Evolutionary conservation across 2,797 vertebrate species (phyloP), one percentile per base, ranked within the genome.

Genomic region (Scyliorhinus canicula): DNA sequence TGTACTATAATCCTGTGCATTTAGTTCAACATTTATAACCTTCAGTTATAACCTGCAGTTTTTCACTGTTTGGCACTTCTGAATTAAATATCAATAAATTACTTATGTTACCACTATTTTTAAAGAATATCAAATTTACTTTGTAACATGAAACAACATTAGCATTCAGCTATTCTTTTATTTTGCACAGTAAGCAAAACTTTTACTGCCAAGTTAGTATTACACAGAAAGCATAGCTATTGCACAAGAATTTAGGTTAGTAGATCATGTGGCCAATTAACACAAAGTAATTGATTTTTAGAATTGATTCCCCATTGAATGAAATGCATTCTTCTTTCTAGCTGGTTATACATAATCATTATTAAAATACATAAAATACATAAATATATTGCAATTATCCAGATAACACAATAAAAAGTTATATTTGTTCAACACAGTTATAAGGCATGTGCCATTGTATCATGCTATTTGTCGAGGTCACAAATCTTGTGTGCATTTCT

Each of bases 241-340:
- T 67, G 63, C 63, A 50, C 44, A 71, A 69, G 63, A 31, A 71
- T 14, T 50, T 50, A 93, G 44, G 65, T 93, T 47, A 93, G 63
- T 19, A 35, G 65, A 65, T 93, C 63, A 93, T 71, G 93, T 71
- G 65, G 44, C 93, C 40, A 93, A 93, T 93, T 93, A 71, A 71
- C 91, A 93, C 60, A 93, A 65, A 90, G 4, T 90, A 60, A 90
- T 55, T 90, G 40, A 47, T 90, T 93, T 93, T 69, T 52, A 26
- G 50, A 94, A 94, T 12, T 93, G 50, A 94, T 35, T 71, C 65
- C 47, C 50, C n/a, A 50, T 50, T 40, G 40, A 69, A 69, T 93
- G 40, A 26, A 69, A 94, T 74, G 47, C 63, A 74, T 94, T 94
- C 47, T 71, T 50, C 9, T 71, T 52, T 71, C 11, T 52, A 65